A percentile compares a stretch with the other conserved stretches of the same genome.
These are phyloP conservation scores for Mobula hypostoma DNA, from an alignment of 2,113 vertebrate species.

Conservation along the genomic window DNA sequence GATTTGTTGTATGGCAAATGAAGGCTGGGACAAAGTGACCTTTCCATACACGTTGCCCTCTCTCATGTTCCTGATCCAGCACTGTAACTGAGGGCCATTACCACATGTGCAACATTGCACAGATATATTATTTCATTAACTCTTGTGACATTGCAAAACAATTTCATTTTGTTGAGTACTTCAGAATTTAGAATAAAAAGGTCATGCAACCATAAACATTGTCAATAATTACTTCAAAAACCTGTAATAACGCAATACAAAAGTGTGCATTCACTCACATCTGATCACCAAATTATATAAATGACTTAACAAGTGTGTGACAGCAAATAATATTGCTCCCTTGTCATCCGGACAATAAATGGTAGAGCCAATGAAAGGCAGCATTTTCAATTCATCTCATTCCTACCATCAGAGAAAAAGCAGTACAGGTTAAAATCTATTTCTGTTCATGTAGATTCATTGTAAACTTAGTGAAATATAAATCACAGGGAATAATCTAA, in stretches of 20 bases:
- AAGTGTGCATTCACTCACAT: not conserved
- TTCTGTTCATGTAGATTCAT: too few relatives aligned
- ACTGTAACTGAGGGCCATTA: not conserved
- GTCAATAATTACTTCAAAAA: not conserved
- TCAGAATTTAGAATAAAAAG: not conserved
- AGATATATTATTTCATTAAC: not conserved
- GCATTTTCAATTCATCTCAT: not conserved
- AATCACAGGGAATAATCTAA: too few relatives aligned
- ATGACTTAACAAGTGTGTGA: not conserved
- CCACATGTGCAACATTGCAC: not conserved
- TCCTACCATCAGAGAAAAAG: not conserved
- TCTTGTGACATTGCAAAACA: not conserved
- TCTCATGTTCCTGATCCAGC: not conserved
- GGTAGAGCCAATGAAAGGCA: not conserved
- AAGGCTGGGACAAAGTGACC: not conserved
- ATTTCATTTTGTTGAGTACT: not conserved
- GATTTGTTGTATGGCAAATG: not conserved
- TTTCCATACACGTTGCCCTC: not conserved
- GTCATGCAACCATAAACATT: not conserved
- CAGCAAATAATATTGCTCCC: not conserved
- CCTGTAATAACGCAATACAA: not conserved
- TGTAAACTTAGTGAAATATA: too few relatives aligned
- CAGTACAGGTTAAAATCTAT: not conserved
- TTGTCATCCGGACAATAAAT: not conserved
- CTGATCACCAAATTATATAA: not conserved